Base-by-base conservation (phyloP, 1,140 invertebrate species). In the Drosophila trapezifrons region DNA sequence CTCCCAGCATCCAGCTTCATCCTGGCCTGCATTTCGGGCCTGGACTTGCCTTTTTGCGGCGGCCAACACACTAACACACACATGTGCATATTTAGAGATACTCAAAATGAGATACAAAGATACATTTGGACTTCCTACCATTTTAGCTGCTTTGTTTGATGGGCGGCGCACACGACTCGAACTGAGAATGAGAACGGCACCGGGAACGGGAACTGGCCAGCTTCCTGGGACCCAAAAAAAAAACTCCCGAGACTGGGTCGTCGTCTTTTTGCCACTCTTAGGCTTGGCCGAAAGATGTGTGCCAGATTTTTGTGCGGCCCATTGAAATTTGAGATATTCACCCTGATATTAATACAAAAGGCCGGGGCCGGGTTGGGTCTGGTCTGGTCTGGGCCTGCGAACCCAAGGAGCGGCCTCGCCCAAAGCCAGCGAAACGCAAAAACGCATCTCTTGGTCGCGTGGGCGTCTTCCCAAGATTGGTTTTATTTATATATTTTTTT, bases 71-170 rank as follows among this genome's bases (percentile, higher is more conserved):
- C 56, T 45, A 63, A 62, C 38, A 52, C 29, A 60, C 59, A 66
- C 66, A 46, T 52, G 38, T 40, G 84, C 83, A 86, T 86, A 86
- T 86, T 87, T 89, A 89, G 83, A 87, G 84, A 89, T 89, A 89
- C 85, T 90, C 80, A 89, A 84, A 89, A 89, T 89, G 80, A 80
- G 84, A 89, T 89, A 89, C 77, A 80, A 89, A 89, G 84, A 89
- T 89, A 89, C 84, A 89, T 84, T 89, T 89, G 84, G 83, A 90
- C 84, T 90, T 87, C 84, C 84, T 87, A 87, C 83, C 83, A 87
- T 89, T 87, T 87, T 70, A 76, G 82, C 82, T 57, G 79, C 65
- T 73, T 71, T 63, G 83, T 63, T 87, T 87, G 83, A 86, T 86
- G 83, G 83, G 83, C 84, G 80, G 77, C 76, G 62, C 76, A 87